phyloP scores from a whole-genome alignment of 2,888 invertebrate genomes.

The Formica aserva region DNA sequence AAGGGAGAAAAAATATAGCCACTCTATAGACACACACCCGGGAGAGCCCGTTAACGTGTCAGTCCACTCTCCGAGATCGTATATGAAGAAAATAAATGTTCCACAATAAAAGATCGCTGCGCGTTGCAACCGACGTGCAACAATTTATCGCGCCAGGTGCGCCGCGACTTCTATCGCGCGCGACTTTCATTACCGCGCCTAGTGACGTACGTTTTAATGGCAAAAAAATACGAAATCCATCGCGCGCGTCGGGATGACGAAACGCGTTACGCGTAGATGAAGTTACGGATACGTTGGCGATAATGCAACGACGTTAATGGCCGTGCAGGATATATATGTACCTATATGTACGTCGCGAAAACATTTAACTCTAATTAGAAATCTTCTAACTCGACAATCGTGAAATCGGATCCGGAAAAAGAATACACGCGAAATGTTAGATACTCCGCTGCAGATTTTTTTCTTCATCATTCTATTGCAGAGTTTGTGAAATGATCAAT shows the following conservation, averaged over 20 bases:
- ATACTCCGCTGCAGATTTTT: neutral
- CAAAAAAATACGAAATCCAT: conserved; percentile 50
- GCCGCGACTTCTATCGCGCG: conserved; percentile 41
- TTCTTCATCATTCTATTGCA: neutral
- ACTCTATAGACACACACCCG: neutral
- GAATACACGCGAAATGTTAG: neutral
- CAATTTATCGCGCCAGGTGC: conserved; percentile 55
- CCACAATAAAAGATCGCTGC: conserved; percentile 51
- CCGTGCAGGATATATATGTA: neutral
- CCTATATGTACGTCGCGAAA: neutral
- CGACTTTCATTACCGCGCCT: conserved; percentile 57
- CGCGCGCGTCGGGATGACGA: conserved; percentile 34
- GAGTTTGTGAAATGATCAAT: neutral
- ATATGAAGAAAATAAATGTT: conserved; percentile 49
- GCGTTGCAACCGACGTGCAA: conserved; percentile 34
- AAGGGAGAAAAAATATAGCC: neutral
- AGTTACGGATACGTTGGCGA: conserved; percentile 38
- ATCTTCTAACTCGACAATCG: conserved; percentile 5
- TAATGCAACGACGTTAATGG: conserved; percentile 30
- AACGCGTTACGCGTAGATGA: conserved; percentile 39
- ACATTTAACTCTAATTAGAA: conserved; percentile 38
- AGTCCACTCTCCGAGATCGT: conserved; percentile 21
- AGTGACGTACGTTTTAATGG: conserved; percentile 50
- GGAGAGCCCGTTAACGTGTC: neutral
- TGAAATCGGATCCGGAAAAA: conserved; percentile 12